These are phyloP conservation scores for Hermaeophaga mercurialis DNA, from an alignment of 2,888 invertebrate genomes.

Conservation along the genomic window DNA sequence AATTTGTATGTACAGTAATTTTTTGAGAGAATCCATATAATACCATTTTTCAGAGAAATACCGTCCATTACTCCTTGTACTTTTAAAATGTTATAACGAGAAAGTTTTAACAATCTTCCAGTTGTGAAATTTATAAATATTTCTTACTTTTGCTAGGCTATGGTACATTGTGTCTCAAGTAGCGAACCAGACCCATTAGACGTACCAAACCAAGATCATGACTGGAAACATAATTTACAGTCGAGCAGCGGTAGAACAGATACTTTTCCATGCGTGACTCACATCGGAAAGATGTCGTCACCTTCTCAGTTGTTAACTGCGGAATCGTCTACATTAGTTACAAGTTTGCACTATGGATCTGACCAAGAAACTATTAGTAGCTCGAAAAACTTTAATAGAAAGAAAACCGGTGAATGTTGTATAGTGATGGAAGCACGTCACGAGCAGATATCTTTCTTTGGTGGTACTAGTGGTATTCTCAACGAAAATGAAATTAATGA, in stretches of 20 bases:
- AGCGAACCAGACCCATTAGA: conserved; percentile 78
- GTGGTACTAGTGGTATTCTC: conserved; percentile 46
- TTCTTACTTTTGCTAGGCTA: conserved; percentile 60
- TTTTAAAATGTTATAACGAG: no score
- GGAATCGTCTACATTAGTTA: conserved; percentile 53
- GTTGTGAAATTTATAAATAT: no score
- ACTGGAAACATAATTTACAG: conserved; percentile 19
- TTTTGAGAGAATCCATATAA: no score
- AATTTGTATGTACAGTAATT: no score
- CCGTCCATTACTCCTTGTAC: no score
- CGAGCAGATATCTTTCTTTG: conserved; percentile 52
- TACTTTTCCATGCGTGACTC: conserved; percentile 46
- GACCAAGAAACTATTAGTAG: conserved; percentile 42
- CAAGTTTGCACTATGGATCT: conserved; percentile 51
- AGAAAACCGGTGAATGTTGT: conserved; percentile 49
- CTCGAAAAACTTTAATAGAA: conserved; percentile 18
- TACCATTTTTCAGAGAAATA: no score
- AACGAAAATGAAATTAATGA: conserved; percentile 14
- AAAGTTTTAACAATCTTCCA: no score
- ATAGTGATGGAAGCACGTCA: conserved; percentile 56
- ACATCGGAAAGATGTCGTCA: conserved; percentile 48
- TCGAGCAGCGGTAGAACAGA: conserved; percentile 4
- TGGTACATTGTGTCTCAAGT: conserved; percentile 89
- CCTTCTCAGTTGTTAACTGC: conserved; percentile 53
- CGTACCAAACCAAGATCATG: conserved; percentile 47